Evolutionary conservation across 2,888 invertebrate genomes (phyloP).

Genomic region (Periphyllus acericola): DNA sequence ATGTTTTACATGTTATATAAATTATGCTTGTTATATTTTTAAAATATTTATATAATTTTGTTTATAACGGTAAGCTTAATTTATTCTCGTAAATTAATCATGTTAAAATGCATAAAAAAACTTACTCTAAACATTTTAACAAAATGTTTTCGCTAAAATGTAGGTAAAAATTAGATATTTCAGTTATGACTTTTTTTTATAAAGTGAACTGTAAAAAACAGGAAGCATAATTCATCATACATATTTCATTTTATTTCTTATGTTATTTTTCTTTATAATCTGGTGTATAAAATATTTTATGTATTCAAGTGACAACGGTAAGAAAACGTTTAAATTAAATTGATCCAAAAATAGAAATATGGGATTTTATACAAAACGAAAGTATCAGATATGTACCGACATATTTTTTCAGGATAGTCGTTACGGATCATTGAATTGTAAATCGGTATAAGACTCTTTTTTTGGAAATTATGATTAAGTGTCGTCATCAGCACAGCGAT

Average conservation of each 20-base stretch:
- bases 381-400: too few relatives aligned
- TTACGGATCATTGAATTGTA: constrained; percentile 23
- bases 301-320: background rate
- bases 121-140: background rate
- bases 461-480: constrained; percentile 34
- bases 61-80: background rate
- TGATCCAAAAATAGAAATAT: background rate
- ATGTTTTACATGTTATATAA: background rate
- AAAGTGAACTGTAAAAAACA: background rate
- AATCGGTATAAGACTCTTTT: background rate
- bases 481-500: constrained; percentile 19
- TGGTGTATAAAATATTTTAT: too few relatives aligned
- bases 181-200: background rate
- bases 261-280: too few relatives aligned
- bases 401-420: background rate
- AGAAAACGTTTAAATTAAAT: background rate
- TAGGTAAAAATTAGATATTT: background rate
- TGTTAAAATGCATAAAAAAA: background rate
- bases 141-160: background rate
- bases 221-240: background rate
- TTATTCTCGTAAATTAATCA: background rate
- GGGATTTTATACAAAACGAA: too few relatives aligned
- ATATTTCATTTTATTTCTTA: background rate
- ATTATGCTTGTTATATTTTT: background rate
- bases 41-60: background rate